These are phyloP conservation scores for Clarias fuscus DNA, from an alignment of 2,797 vertebrate genomes.

Conservation along the genomic window DNA sequence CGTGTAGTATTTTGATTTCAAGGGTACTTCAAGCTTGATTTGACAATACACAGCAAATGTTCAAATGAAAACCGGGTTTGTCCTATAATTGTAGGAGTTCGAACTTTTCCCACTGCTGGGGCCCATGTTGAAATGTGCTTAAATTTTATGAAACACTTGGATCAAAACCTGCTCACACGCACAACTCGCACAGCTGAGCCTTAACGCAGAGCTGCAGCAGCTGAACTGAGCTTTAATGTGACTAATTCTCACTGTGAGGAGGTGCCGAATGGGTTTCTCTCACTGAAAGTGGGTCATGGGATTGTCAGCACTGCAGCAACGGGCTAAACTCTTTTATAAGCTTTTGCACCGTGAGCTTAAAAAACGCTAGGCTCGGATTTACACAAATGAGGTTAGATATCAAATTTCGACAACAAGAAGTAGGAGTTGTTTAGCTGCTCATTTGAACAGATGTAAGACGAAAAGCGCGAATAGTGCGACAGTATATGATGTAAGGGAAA, in stretches of 20 bases:
- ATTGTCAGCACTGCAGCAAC: constrained; percentile 48
- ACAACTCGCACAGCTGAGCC: constrained; percentile 36
- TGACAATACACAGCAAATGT: background rate
- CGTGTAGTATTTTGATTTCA: background rate
- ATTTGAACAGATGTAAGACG: no score
- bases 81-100: background rate
- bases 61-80: background rate
- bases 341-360: background rate
- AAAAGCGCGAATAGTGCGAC: background rate
- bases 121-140: background rate
- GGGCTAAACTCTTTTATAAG: constrained; percentile 18
- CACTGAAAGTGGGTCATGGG: constrained; percentile 57
- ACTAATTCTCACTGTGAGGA: constrained; percentile 50
- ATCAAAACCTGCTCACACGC: background rate
- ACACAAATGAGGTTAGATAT: background rate
- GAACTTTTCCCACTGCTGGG: background rate
- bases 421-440: background rate
- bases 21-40: background rate
- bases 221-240: constrained; percentile 51
- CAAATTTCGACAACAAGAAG: background rate
- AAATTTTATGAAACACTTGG: constrained; percentile 1
- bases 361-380: constrained; percentile 8
- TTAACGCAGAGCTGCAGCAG: constrained; percentile 36
- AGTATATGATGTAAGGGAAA: background rate
- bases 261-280: constrained; percentile 49